Percentiles rank a stretch among this genome's conserved stretches.
Conservation (phyloP, 2,888 invertebrate species). For the Protodeltote pygarga region DNA sequence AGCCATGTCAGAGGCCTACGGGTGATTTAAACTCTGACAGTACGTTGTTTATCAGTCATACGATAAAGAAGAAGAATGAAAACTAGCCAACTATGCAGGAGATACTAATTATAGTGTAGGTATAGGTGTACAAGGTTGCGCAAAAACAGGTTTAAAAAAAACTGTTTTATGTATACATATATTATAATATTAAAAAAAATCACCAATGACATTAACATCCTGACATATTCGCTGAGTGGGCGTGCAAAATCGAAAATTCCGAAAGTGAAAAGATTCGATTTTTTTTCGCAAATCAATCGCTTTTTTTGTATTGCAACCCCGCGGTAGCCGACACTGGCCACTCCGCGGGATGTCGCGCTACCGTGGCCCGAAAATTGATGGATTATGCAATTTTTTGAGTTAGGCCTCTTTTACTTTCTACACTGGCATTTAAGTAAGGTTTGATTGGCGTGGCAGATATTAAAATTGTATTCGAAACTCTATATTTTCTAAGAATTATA, state of each 20-base stretch:
- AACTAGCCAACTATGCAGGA: too few species aligned
- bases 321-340: conserved; percentile 59
- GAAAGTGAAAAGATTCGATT: conserved; percentile 72
- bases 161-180: neutral
- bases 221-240: conserved; percentile 64
- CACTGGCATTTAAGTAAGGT: conserved; percentile 9
- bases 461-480: too few species aligned
- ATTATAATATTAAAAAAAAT: conserved; percentile 3
- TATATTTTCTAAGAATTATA: too few species aligned
- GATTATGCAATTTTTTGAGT: conserved; percentile 63
- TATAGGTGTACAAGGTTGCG: too few species aligned
- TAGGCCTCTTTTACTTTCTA: conserved; percentile 32
- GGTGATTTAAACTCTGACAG: too few species aligned
- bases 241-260: conserved; percentile 71
- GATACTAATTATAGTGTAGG: too few species aligned
- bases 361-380: conserved; percentile 62
- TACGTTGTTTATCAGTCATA: too few species aligned
- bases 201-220: conserved; percentile 20
- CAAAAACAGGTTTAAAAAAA: too few species aligned
- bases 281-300: conserved; percentile 75
- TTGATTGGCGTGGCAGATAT: neutral
- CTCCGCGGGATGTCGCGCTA: conserved; percentile 73
- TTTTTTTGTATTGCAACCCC: conserved; percentile 49
- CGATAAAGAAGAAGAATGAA: too few species aligned
- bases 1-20: too few species aligned